These are phyloP conservation scores for Austrofundulus limnaeus DNA, from an alignment of 2,113 vertebrate genomes.

Conservation along the genomic window DNA sequence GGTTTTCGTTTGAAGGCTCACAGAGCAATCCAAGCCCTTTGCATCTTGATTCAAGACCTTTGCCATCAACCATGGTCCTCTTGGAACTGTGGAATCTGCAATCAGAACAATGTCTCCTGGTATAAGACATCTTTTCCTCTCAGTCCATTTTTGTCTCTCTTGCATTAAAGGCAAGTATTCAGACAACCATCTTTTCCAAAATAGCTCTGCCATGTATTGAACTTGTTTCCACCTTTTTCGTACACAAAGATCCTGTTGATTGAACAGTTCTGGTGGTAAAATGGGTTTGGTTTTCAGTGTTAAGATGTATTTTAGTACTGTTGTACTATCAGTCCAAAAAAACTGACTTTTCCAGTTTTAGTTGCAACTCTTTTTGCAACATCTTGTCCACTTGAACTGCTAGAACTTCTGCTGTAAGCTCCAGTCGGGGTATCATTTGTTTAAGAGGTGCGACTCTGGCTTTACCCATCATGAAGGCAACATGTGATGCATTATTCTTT, in stretches of 20 bases:
- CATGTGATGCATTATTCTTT: too few species aligned
- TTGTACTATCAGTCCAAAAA: too few species aligned
- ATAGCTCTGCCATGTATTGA: not conserved
- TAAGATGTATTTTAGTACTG: too few species aligned
- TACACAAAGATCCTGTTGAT: not conserved
- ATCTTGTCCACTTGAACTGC: too few species aligned
- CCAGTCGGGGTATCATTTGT: too few species aligned
- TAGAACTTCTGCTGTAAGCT: too few species aligned
- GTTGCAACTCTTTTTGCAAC: too few species aligned
- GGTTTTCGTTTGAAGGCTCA: not conserved
- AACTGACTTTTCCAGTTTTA: too few species aligned
- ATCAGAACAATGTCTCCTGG: not conserved
- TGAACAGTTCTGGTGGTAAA: too few species aligned
- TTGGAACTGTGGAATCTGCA: not conserved
- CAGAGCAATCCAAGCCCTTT: not conserved
- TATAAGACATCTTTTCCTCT: not conserved
- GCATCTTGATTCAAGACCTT: not conserved
- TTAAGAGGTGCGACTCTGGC: too few species aligned
- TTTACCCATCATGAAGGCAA: too few species aligned
- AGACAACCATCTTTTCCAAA: not conserved
- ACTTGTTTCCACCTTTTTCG: not conserved
- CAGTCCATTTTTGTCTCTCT: not conserved
- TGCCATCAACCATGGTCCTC: not conserved
- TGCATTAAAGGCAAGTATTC: not conserved
- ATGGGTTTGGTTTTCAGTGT: too few species aligned